These are phyloP conservation scores for Bactericera cockerelli DNA, from an alignment of 1,140 invertebrate genomes.

Conservation along the genomic window DNA sequence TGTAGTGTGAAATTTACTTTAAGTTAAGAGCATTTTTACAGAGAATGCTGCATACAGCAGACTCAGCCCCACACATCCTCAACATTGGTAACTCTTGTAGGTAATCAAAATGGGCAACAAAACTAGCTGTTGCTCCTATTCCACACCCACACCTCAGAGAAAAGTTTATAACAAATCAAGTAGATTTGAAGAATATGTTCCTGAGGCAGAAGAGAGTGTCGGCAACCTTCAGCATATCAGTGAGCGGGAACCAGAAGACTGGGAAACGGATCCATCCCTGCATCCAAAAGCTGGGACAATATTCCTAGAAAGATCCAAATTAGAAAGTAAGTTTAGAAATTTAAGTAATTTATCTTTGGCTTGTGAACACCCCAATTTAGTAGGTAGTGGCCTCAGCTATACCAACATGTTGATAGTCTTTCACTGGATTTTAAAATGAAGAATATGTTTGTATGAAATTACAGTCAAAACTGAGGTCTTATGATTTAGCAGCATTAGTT, in stretches of 20 bases:
- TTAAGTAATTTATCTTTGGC: background rate
- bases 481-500: no score
- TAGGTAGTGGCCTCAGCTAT: background rate
- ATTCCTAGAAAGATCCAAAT: conserved; percentile 88
- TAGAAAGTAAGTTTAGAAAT: conserved; percentile 49
- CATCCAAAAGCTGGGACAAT: conserved; percentile 89
- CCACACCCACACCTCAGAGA: conserved; percentile 40
- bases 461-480: no score
- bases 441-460: no score
- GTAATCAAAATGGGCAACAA: conserved; percentile 48
- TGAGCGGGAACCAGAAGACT: conserved; percentile 89
- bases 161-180: conserved; percentile 28
- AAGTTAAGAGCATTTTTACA: no score
- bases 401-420: background rate
- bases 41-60: no score
- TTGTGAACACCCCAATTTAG: background rate
- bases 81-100: no score
- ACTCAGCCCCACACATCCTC: no score
- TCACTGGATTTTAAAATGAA: conserved; percentile 10
- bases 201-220: conserved; percentile 59
- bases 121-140: conserved; percentile 58
- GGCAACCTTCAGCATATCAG: conserved; percentile 94
- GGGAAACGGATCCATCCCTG: conserved; percentile 85
- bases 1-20: no score
- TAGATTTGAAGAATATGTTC: conserved; percentile 45